phyloP scores from a whole-genome alignment of 2,888 invertebrate genomes.

The Monopis laevigella region DNA sequence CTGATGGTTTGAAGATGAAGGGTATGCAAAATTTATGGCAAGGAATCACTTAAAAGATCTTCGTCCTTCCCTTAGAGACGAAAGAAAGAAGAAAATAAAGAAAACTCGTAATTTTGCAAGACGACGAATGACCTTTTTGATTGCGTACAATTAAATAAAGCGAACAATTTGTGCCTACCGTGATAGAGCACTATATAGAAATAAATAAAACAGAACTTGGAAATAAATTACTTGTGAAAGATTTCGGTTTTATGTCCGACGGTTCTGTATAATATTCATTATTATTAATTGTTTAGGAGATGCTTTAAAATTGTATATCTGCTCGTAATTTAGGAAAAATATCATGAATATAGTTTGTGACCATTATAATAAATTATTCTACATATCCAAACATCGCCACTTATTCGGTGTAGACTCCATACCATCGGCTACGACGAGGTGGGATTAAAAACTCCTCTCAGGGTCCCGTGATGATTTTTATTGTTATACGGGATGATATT shows the following conservation, averaged over 20 bases:
- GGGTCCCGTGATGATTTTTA: too few relatives aligned
- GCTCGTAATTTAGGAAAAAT: too few relatives aligned
- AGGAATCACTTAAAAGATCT: conserved; percentile 4
- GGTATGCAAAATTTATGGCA: conserved; percentile 9
- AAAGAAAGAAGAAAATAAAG: conserved; percentile 6
- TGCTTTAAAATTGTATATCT: too few relatives aligned
- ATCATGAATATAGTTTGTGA: too few relatives aligned
- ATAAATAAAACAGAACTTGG: conserved; percentile 6
- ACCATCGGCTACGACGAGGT: too few relatives aligned
- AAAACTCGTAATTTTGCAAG: conserved; percentile 9
- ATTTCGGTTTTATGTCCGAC: not conserved
- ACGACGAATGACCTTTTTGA: conserved; percentile 12
- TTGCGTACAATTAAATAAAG: conserved; percentile 13
- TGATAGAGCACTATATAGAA: conserved; percentile 11
- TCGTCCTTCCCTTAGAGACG: not conserved
- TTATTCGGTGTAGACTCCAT: too few relatives aligned
- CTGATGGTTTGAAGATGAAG: too few relatives aligned
- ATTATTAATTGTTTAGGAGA: not conserved
- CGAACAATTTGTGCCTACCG: conserved; percentile 13
- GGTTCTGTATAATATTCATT: conserved; percentile 1
- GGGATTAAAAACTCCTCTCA: too few relatives aligned
- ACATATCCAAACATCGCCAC: too few relatives aligned
- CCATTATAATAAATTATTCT: too few relatives aligned
- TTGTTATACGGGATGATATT: too few relatives aligned
- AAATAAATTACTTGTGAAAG: not conserved